These are phyloP conservation scores for Parnassius mnemosyne DNA, from an alignment of 2,888 invertebrate species.

Conservation along the genomic window DNA sequence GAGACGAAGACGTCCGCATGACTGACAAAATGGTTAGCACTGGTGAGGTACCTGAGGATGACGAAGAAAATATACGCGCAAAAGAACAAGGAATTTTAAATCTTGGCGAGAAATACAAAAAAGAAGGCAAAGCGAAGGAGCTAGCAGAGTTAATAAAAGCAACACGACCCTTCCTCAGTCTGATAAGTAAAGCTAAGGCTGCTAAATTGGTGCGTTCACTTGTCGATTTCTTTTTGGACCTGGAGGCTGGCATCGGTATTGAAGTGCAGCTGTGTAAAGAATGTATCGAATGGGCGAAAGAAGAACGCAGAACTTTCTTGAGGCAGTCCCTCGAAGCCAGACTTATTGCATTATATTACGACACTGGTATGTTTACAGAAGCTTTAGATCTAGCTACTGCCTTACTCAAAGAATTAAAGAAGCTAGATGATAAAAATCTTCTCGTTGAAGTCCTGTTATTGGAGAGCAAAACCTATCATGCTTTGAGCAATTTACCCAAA, in stretches of 20 bases:
- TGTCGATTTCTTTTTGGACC: conserved; percentile 97
- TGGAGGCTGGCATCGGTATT: conserved; percentile 97
- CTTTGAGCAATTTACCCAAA: conserved; percentile 97
- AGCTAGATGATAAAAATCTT: conserved; percentile 99
- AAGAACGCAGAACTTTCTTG: conserved; percentile 97
- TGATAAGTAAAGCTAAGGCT: conserved; percentile 99
- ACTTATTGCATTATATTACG: conserved; percentile 96
- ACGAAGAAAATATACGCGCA: conserved; percentile 93
- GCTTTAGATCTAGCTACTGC: conserved; percentile 91
- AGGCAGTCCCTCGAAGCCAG: conserved; percentile 97
- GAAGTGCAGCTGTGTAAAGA: conserved; percentile 97
- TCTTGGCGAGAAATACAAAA: conserved; percentile 94
- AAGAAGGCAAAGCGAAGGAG: conserved; percentile 95
- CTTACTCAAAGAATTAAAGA: conserved; percentile 96
- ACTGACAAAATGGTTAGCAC: conserved; percentile 89
- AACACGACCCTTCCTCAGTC: conserved; percentile 95
- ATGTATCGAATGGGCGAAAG: conserved; percentile 99
- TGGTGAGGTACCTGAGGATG: conserved; percentile 87
- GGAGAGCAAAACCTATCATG: conserved; percentile 99
- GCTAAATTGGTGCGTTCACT: conserved; percentile 98
- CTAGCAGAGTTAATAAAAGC: conserved; percentile 95
- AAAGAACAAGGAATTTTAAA: conserved; percentile 97
- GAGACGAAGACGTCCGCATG: conserved; percentile 87
- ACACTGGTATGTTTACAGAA: conserved; percentile 93
- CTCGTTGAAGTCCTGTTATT: conserved; percentile 98